These are phyloP conservation scores for Cetoscarus ocellatus DNA, from an alignment of 2,797 vertebrate genomes.

Conservation along the genomic window DNA sequence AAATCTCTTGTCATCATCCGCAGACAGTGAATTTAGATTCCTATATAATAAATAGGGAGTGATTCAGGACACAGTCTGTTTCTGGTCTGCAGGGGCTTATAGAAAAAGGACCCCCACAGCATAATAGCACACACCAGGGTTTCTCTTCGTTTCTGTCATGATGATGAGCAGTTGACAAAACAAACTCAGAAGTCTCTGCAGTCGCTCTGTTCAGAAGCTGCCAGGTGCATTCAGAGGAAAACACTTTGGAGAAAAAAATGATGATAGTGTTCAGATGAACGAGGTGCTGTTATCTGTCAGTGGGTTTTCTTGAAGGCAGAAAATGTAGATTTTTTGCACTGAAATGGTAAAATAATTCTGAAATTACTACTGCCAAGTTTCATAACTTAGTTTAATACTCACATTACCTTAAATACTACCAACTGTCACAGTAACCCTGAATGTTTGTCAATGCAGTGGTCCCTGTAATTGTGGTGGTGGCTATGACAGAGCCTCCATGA, in stretches of 20 bases:
- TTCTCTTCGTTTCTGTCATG: not conserved
- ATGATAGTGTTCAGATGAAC: not conserved
- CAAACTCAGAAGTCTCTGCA: not conserved
- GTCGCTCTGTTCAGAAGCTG: conserved; percentile 4
- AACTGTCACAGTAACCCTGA: too few species aligned
- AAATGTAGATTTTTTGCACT: too few species aligned
- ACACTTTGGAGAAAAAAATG: not conserved
- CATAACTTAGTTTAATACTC: too few species aligned
- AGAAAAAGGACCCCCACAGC: not conserved
- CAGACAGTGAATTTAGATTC: not conserved
- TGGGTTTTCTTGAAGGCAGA: too few species aligned
- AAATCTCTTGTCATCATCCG: not conserved
- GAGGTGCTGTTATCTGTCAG: not conserved
- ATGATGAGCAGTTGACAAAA: conserved; percentile 19
- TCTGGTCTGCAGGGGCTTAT: not conserved
- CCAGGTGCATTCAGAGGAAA: conserved; percentile 9
- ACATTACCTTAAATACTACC: too few species aligned
- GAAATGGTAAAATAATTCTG: too few species aligned
- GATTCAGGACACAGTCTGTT: not conserved
- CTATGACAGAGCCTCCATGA: too few species aligned
- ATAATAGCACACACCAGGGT: not conserved
- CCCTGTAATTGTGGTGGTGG: too few species aligned
- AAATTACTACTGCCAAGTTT: too few species aligned
- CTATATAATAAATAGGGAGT: not conserved
- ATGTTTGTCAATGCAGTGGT: too few species aligned